Conservation (phyloP, 2,113 vertebrate species). For the Hyaena hyaena region DNA sequence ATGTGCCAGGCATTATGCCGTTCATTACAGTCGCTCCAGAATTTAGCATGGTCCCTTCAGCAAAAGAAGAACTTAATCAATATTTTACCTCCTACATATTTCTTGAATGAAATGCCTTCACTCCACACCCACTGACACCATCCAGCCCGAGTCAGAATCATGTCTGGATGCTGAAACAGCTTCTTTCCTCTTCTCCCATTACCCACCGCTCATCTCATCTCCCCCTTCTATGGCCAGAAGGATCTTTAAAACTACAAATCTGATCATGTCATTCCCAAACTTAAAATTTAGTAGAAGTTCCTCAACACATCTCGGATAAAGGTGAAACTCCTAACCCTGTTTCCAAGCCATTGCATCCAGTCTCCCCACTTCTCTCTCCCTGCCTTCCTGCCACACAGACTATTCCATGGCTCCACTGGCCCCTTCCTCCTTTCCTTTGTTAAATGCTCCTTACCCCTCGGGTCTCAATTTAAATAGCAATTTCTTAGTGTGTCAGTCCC, state of each 20-base stretch:
- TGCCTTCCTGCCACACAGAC: neutral
- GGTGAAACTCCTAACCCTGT: neutral
- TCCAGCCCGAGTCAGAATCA: neutral
- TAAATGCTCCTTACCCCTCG: neutral
- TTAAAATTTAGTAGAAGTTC: neutral
- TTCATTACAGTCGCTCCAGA: neutral
- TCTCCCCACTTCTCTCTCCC: neutral
- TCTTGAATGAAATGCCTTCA: neutral
- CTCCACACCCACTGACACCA: neutral
- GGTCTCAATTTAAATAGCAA: neutral
- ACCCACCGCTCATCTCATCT: neutral
- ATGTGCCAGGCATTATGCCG: no score
- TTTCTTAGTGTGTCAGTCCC: neutral
- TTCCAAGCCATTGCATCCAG: neutral
- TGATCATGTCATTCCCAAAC: neutral
- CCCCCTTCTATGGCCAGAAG: neutral
- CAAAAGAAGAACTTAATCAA: neutral
- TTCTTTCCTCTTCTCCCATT: neutral
- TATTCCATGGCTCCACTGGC: neutral
- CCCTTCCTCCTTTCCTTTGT: neutral
- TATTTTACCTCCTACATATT: neutral
- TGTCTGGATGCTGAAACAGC: neutral
- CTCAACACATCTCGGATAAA: neutral
- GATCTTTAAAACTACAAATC: neutral
- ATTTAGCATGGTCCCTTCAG: neutral